A percentile compares a stretch with the other conserved stretches of the same genome.
Evolutionary conservation across 2,888 invertebrate species (phyloP).

Genomic region (Parelbella ahira): DNA sequence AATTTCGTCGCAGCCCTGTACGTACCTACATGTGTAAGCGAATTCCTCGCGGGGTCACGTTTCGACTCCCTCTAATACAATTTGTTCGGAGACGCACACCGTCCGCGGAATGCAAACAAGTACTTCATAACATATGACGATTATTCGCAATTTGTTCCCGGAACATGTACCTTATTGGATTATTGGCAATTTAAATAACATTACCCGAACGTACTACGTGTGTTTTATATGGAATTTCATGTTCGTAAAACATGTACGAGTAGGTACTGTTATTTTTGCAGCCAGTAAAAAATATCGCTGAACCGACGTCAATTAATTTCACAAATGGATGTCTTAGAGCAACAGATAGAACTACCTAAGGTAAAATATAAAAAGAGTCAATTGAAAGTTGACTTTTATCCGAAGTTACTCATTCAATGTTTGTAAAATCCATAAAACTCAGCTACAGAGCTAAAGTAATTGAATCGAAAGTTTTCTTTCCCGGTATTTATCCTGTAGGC

Average conservation of each 20-base stretch:
- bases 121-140: slow-evolving; percentile 64
- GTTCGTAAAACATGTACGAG: too few species aligned
- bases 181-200: slow-evolving; percentile 25
- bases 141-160: slow-evolving; percentile 54
- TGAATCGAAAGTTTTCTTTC: slow-evolving; percentile 19
- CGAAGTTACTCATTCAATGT: slow-evolving; percentile 12
- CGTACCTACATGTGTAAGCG: too few species aligned
- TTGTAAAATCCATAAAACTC: slow-evolving; percentile 15
- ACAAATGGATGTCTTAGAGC: too few species aligned
- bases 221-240: too few species aligned
- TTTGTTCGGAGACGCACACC: slow-evolving; percentile 64
- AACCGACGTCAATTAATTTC: too few species aligned
- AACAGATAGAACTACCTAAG: too few species aligned
- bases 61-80: slow-evolving; percentile 72
- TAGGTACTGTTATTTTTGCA: too few species aligned
- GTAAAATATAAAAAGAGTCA: slow-evolving; percentile 4
- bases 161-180: slow-evolving; percentile 32
- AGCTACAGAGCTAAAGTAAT: slow-evolving; percentile 15
- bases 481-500: slow-evolving; percentile 19
- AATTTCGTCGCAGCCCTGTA: too few species aligned
- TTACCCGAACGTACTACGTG: slow-evolving; percentile 5
- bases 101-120: slow-evolving; percentile 63
- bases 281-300: background rate
- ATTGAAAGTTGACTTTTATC: slow-evolving; percentile 9
- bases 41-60: slow-evolving; percentile 64